These are phyloP conservation scores for Tupaia chinensis DNA, from an alignment of 2,113 vertebrate genomes.

Conservation along the genomic window DNA sequence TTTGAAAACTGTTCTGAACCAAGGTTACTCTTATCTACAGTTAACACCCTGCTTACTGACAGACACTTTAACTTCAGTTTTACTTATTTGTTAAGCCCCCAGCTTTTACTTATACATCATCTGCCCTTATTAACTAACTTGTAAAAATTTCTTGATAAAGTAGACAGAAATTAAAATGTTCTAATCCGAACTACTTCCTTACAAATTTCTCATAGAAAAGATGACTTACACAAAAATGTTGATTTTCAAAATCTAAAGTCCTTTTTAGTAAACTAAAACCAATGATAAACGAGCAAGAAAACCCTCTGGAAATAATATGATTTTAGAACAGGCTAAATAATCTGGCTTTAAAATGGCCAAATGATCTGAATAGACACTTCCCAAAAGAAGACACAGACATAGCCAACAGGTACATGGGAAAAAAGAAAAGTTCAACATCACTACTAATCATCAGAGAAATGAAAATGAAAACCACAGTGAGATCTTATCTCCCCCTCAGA, in stretches of 20 bases:
- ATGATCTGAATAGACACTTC: too few relatives aligned
- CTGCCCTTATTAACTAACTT: neutral
- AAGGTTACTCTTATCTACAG: slow-evolving; percentile 28
- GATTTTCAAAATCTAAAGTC: slow-evolving; percentile 46
- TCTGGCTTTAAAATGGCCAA: too few relatives aligned
- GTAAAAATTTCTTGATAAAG: slow-evolving; percentile 33
- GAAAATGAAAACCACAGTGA: too few relatives aligned
- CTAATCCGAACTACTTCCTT: neutral
- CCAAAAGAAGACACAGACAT: too few relatives aligned
- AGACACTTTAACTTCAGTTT: slow-evolving; percentile 22
- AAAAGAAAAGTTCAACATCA: too few relatives aligned
- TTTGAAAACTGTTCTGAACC: slow-evolving; percentile 59
- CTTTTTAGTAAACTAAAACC: slow-evolving; percentile 63
- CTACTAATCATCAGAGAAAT: too few relatives aligned
- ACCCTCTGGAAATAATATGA: neutral
- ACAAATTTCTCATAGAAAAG: slow-evolving; percentile 19
- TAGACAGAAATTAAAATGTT: slow-evolving; percentile 9
- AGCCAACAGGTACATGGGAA: too few relatives aligned
- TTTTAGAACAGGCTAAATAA: too few relatives aligned
- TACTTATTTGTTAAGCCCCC: slow-evolving; percentile 18
- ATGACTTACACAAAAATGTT: neutral
- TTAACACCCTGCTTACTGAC: slow-evolving; percentile 11
- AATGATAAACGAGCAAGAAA: slow-evolving; percentile 39
- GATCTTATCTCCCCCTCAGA: too few relatives aligned
- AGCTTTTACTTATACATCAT: neutral